Base-by-base conservation (phyloP, 1,140 invertebrate species). In the Latrodectus geometricus region DNA sequence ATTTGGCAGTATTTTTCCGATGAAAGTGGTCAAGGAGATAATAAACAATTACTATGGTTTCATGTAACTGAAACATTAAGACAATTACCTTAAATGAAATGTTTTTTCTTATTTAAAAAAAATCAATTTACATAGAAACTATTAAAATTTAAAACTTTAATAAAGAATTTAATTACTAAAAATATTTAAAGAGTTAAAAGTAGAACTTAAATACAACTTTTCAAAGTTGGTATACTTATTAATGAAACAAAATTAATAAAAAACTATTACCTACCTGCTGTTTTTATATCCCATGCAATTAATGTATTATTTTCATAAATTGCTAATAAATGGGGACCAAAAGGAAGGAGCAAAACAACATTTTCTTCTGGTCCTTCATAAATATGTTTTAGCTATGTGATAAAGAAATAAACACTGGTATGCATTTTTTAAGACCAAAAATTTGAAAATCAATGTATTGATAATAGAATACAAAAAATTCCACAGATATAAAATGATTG, bases 261-360 rank as follows among this genome's bases (percentile, higher is more conserved):
- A 68, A 48, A 4, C 35, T 48, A 49, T 73, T 11, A 48, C 50
- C 23, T 14, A 89, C 74, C 94, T 93, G 96, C 95, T 0, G 93
- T 92, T 88, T 95, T 94, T 2, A 98, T 95, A 90, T 98, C 94
- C 96, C 97, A 99, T 20, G 98, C 92, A 91, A 94, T 95, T 0
- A 99, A 72, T 72, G 92, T 91, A 91, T 95, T 97, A 1, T 91
- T 91, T 90, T 95, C 94, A 91, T 99, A 97, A 15, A 98, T 92
- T 0, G 97, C 95, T 85, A 99, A 93, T 48, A 99, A 91, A 91
- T 97, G 95, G 23, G 92, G 91, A 5, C 95, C 97, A 92, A 99
- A 98, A 17, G 97, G 95, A 88, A 98, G 90, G n/a, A 99, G 89
- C 12, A 95, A 90, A 88, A 95, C 94, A 12, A 99, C 93, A 77